Evolutionary conservation across 1,140 invertebrate genomes (phyloP).

Genomic region (Cyclina sinensis): DNA sequence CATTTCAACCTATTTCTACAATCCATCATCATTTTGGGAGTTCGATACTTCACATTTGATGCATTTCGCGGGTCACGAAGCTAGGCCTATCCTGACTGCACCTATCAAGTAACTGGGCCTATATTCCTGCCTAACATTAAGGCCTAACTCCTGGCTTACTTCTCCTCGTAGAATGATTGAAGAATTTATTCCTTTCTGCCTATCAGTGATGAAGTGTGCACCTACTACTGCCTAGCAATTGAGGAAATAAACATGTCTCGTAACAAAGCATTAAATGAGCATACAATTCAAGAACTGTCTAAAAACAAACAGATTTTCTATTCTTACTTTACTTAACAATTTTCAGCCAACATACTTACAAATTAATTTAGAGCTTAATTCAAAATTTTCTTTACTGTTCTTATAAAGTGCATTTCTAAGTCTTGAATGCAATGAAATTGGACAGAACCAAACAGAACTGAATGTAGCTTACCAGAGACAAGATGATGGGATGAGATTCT

Average conservation of each 20-base stretch:
- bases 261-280: slow-evolving; percentile 34
- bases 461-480: slow-evolving; percentile 42
- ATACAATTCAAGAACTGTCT: not conserved
- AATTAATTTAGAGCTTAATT: too few relatives aligned
- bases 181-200: slow-evolving; percentile 41
- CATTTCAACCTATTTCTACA: not conserved
- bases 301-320: too few relatives aligned
- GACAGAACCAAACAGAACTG: too few relatives aligned
- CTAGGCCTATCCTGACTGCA: slow-evolving; percentile 4
- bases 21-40: slow-evolving; percentile 4
- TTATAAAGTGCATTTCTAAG: not conserved
- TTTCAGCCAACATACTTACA: too few relatives aligned
- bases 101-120: slow-evolving; percentile 17
- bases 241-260: slow-evolving; percentile 45
- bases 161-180: slow-evolving; percentile 14
- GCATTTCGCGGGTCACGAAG: slow-evolving; percentile 29
- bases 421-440: slow-evolving; percentile 25
- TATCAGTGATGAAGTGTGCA: slow-evolving; percentile 27
- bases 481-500: slow-evolving; percentile 59
- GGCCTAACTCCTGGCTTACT: slow-evolving; percentile 36
- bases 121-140: not conserved
- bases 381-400: too few relatives aligned
- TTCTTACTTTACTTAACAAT: not conserved
- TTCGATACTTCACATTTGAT: not conserved
- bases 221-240: slow-evolving; percentile 51